phyloP scores from a whole-genome alignment of 2,888 invertebrate species.

The Mythimna impura region DNA sequence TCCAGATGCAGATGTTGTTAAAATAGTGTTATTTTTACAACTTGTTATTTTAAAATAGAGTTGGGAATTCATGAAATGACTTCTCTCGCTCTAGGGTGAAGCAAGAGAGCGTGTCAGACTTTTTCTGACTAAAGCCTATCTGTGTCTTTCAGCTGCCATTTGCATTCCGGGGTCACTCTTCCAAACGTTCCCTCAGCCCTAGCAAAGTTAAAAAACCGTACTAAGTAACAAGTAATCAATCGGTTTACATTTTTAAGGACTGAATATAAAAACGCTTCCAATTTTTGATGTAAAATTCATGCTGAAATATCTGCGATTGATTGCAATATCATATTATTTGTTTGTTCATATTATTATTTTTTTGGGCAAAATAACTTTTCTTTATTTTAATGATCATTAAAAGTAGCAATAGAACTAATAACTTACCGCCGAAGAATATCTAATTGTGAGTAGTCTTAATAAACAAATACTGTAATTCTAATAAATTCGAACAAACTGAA shows the following conservation, averaged over 20 bases:
- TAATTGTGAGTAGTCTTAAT: neutral
- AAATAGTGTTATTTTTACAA: no score
- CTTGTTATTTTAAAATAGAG: no score
- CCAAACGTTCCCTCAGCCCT: no score
- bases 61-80: no score
- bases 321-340: slow-evolving; percentile 20
- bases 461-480: neutral
- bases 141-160: no score
- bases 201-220: neutral
- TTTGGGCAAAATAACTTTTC: neutral
- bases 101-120: no score
- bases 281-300: neutral
- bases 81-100: no score
- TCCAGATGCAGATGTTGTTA: neutral
- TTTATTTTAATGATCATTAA: neutral
- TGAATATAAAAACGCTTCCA: neutral
- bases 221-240: slow-evolving; percentile 16
- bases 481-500: neutral
- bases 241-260: neutral
- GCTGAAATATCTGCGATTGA: slow-evolving; percentile 8
- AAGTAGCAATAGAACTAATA: neutral
- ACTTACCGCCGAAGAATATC: neutral
- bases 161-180: no score
- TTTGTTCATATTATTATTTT: neutral
- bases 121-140: no score